A percentile compares a stretch with the other conserved stretches of the same genome.
phyloP scores from a whole-genome alignment of 2,888 invertebrate species.

The Rotaria socialis region DNA sequence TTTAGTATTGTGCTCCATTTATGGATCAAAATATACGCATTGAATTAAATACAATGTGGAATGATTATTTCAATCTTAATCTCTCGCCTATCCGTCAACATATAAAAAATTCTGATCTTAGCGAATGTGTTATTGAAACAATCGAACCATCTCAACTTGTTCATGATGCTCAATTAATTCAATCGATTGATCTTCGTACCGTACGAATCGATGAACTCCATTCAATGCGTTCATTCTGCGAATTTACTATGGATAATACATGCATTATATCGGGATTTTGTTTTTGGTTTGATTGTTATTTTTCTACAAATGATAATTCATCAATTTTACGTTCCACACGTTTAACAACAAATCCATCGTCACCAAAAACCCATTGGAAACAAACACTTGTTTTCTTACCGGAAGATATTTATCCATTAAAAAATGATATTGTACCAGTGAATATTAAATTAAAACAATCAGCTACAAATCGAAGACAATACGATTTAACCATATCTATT shows the following conservation, averaged over 20 bases:
- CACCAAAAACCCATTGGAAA: constrained; percentile 82
- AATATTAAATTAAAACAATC: constrained; percentile 31
- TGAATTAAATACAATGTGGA: constrained; percentile 50
- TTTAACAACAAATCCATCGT: constrained; percentile 75
- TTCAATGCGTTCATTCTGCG: constrained; percentile 47
- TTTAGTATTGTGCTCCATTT: constrained; percentile 33
- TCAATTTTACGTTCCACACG: constrained; percentile 60
- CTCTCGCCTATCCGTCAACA: constrained; percentile 50
- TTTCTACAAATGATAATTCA: constrained; percentile 48
- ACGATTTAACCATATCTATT: neutral
- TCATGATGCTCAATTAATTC: constrained; percentile 51
- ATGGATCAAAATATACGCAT: constrained; percentile 1
- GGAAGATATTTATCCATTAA: constrained; percentile 65
- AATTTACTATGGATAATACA: constrained; percentile 51
- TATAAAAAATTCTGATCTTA: constrained; percentile 47
- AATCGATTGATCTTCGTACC: constrained; percentile 52
- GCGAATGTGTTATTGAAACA: constrained; percentile 51
- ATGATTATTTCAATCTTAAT: constrained; percentile 56
- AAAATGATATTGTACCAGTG: constrained; percentile 62
- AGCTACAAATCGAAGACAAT: neutral
- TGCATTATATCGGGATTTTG: constrained; percentile 55
- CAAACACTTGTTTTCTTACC: constrained; percentile 82
- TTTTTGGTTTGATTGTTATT: constrained; percentile 56
- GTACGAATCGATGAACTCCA: constrained; percentile 51
- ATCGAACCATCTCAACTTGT: constrained; percentile 51